Evolutionary conservation across 2,113 vertebrate species (phyloP).

Genomic region (Phalacrocorax aristotelis): DNA sequence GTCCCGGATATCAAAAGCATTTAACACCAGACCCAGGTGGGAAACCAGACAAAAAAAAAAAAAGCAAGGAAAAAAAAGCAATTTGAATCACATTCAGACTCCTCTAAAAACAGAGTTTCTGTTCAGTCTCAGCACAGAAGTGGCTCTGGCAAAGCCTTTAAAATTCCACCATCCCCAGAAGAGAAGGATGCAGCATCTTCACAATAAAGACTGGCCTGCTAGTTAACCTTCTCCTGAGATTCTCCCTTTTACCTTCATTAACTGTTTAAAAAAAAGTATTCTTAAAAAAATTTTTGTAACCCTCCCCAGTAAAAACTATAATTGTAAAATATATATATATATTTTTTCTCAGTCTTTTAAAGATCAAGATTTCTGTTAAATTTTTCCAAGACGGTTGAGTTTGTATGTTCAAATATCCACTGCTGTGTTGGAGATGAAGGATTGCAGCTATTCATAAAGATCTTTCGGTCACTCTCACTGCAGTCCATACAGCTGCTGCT

Average conservation of each 20-base stretch:
- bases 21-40: background rate
- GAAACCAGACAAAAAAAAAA: background rate
- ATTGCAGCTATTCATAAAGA: slow-evolving; percentile 87
- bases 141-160: slow-evolving; percentile 44
- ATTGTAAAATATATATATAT: slow-evolving; percentile 59
- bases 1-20: slow-evolving; percentile 16
- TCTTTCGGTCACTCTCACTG: slow-evolving; percentile 75
- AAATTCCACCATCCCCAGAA: slow-evolving; percentile 42
- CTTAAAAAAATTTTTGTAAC: slow-evolving; percentile 59
- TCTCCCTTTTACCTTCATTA: slow-evolving; percentile 69
- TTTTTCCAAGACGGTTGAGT: slow-evolving; percentile 80
- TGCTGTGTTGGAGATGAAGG: slow-evolving; percentile 80
- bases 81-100: slow-evolving; percentile 46
- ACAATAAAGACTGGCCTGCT: slow-evolving; percentile 67
- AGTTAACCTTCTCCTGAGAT: slow-evolving; percentile 68
- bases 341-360: slow-evolving; percentile 59
- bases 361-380: slow-evolving; percentile 79
- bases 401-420: slow-evolving; percentile 88
- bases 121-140: slow-evolving; percentile 41
- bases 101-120: slow-evolving; percentile 55
- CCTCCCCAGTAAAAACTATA: slow-evolving; percentile 75
- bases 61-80: background rate
- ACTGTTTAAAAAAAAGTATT: slow-evolving; percentile 65
- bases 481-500: slow-evolving; percentile 88
- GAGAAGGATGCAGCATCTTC: slow-evolving; percentile 70